phyloP scores from a whole-genome alignment of 2,888 invertebrate species.

The Deroplatys truncata region DNA sequence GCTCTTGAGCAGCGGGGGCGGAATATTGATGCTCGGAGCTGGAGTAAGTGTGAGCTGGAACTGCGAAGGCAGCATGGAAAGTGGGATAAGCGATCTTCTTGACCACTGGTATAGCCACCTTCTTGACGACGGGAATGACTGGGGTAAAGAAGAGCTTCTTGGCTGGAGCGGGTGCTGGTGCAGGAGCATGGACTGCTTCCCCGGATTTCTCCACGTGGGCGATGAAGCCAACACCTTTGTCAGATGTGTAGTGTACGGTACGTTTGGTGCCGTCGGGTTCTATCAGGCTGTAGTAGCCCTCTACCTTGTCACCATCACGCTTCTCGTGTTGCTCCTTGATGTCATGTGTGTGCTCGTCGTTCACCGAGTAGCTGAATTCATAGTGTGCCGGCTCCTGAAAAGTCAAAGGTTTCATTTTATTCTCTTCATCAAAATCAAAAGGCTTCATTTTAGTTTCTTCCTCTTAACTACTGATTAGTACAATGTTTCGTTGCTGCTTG shows the following conservation, averaged over 20 bases:
- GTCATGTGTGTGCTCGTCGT: conserved; percentile 68
- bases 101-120: neutral
- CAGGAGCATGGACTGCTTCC: neutral
- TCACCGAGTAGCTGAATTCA: conserved; percentile 65
- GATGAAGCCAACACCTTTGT: conserved; percentile 48
- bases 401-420: neutral
- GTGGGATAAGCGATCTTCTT: neutral
- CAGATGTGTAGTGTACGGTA: conserved; percentile 61
- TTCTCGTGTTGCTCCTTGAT: conserved; percentile 66
- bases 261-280: conserved; percentile 61
- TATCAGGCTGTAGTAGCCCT: conserved; percentile 62
- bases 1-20: neutral
- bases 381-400: conserved; percentile 41
- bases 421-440: neutral
- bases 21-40: neutral
- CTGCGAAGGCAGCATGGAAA: neutral
- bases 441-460: neutral
- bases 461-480: neutral
- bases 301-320: conserved; percentile 67
- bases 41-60: neutral
- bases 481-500: neutral
- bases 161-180: neutral
- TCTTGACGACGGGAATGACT: neutral
- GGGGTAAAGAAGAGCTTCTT: neutral
- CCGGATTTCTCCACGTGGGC: conserved; percentile 52